Conservation (phyloP, 2,888 invertebrate genomes). For the Platycnemis pennipes region DNA sequence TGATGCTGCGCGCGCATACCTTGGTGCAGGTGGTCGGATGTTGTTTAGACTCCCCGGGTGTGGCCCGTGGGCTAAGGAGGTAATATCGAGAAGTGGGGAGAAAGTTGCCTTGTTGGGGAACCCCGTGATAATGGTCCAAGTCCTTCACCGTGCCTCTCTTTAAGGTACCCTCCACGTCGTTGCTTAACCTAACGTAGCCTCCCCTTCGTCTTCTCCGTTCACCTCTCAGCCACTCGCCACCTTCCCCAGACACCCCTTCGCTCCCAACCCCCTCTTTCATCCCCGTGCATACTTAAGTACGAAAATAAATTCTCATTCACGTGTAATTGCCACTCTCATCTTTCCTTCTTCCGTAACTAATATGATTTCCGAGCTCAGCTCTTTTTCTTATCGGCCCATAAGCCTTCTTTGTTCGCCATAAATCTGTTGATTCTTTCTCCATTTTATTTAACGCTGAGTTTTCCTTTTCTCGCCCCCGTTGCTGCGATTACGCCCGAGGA, state of each 20-base stretch:
- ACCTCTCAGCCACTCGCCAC: too few relatives aligned
- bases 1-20: not conserved
- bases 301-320: not conserved
- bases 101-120: not conserved
- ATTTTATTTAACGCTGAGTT: not conserved
- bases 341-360: not conserved
- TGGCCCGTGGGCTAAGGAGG: not conserved
- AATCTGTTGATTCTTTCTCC: not conserved
- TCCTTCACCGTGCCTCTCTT: not conserved
- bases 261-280: not conserved
- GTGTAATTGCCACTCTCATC: not conserved
- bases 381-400: conserved; percentile 16
- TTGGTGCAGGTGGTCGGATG: not conserved
- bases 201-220: too few relatives aligned
- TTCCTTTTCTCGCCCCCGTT: not conserved
- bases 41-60: not conserved
- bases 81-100: conserved; percentile 28
- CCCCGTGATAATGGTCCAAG: not conserved
- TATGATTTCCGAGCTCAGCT: conserved; percentile 26
- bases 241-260: too few relatives aligned
- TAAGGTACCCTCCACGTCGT: too few relatives aligned
- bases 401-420: not conserved
- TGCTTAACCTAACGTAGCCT: too few relatives aligned
- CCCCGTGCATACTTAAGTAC: not conserved
- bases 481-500: not conserved